Conservation (phyloP, 2,888 invertebrate species). For the Neoascia interrupta region DNA sequence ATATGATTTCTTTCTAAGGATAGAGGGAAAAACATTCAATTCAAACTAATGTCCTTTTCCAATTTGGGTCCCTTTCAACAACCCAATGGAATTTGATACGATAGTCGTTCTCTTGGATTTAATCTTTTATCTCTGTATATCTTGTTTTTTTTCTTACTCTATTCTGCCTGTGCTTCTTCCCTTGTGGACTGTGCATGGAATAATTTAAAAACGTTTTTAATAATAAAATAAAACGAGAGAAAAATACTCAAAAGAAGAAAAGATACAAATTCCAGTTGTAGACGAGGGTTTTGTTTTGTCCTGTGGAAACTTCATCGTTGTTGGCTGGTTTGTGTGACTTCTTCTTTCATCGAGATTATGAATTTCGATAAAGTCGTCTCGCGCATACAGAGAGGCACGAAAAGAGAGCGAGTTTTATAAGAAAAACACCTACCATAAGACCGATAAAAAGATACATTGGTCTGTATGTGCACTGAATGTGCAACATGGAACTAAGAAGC, state of each 20-base stretch:
- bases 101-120: conserved; percentile 47
- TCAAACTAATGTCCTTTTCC: conserved; percentile 55
- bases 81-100: conserved; percentile 54
- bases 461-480: conserved; percentile 32
- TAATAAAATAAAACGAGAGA: conserved; percentile 49
- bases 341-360: conserved; percentile 64
- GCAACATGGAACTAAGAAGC: conserved; percentile 44
- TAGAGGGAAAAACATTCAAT: conserved; percentile 11
- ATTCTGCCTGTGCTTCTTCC: conserved; percentile 45
- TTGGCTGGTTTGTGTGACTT: conserved; percentile 54
- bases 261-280: conserved; percentile 43
- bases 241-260: conserved; percentile 25
- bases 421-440: conserved; percentile 30
- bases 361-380: conserved; percentile 58
- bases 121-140: conserved; percentile 42
- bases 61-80: conserved; percentile 32
- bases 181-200: conserved; percentile 63
- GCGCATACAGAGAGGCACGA: conserved; percentile 2
- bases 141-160: conserved; percentile 1
- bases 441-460: conserved; percentile 32
- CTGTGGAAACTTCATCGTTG: conserved; percentile 23
- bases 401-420: conserved; percentile 32
- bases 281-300: conserved; percentile 24
- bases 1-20: conserved; percentile 10
- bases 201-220: too few species aligned